phyloP scores from a whole-genome alignment of 2,113 vertebrate species.

The Oryzias celebensis region DNA sequence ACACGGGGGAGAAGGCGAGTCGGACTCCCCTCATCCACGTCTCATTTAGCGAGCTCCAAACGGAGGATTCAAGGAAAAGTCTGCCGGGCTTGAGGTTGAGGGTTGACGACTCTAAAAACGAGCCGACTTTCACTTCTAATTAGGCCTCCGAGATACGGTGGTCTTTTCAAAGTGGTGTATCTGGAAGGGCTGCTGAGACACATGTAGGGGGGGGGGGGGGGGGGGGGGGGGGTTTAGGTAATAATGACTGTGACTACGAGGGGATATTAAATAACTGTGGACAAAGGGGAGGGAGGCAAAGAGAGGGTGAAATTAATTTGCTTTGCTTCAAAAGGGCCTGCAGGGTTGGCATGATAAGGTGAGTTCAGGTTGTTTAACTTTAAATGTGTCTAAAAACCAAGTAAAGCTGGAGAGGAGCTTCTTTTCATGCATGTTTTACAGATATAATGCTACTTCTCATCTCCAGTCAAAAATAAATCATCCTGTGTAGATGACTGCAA shows the following conservation, averaged over 20 bases:
- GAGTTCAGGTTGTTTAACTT: conserved; percentile 5
- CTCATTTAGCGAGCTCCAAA: too few species aligned
- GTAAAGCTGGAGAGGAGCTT: too few species aligned
- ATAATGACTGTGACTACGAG: conserved; percentile 72
- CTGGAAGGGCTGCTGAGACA: conserved; percentile 41
- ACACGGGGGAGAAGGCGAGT: neutral
- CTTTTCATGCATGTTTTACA: too few species aligned
- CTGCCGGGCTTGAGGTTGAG: conserved; percentile 87
- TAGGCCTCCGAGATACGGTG: conserved; percentile 76
- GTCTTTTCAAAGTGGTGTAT: conserved; percentile 70
- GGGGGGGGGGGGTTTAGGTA: conserved; percentile 69
- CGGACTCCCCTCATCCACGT: conserved; percentile 54
- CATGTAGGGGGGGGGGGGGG: conserved; percentile 14
- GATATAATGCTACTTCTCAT: too few species aligned
- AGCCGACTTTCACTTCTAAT: conserved; percentile 77
- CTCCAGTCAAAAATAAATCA: too few species aligned
- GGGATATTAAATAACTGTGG: conserved; percentile 66
- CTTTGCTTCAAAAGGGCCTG: conserved; percentile 35
- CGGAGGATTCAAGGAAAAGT: too few species aligned
- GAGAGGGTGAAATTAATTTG: conserved; percentile 51
- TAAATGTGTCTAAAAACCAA: too few species aligned
- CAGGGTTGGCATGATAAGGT: conserved; percentile 30
- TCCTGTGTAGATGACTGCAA: too few species aligned
- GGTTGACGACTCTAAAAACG: conserved; percentile 85
- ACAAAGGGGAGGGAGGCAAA: conserved; percentile 14